Conservation (phyloP, 2,888 invertebrate species). For the Steinernema hermaphroditum region DNA sequence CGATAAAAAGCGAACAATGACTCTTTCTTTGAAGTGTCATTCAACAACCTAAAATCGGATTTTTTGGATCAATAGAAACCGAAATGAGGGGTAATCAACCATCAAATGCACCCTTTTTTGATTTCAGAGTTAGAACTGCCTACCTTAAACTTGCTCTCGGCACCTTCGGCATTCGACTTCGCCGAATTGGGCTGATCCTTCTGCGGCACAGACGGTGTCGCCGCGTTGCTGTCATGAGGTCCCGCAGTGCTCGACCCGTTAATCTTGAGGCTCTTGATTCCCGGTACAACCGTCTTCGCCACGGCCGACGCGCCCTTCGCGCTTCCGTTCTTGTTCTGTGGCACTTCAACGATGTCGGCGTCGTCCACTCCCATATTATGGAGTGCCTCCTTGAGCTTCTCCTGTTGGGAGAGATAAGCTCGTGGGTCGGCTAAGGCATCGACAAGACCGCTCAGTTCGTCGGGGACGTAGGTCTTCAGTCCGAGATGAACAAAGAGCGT, state of each 20-base stretch:
- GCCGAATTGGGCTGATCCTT: slow-evolving; percentile 11
- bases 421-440: slow-evolving; percentile 93
- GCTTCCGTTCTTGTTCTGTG: slow-evolving; percentile 27
- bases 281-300: too few relatives aligned
- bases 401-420: slow-evolving; percentile 72
- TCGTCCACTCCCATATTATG: slow-evolving; percentile 66
- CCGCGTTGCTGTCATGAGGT: slow-evolving; percentile 16
- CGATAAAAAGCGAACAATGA: too few relatives aligned
- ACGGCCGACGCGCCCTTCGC: background rate
- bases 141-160: slow-evolving; percentile 15
- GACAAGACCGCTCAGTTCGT: slow-evolving; percentile 95
- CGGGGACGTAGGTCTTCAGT: slow-evolving; percentile 96
- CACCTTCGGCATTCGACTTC: background rate
- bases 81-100: too few relatives aligned
- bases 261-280: slow-evolving; percentile 16
- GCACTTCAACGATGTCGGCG: slow-evolving; percentile 55
- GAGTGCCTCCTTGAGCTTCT: slow-evolving; percentile 62
- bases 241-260: slow-evolving; percentile 27
- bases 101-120: too few relatives aligned
- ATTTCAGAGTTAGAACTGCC: too few relatives aligned
- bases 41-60: too few relatives aligned
- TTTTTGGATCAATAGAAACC: too few relatives aligned
- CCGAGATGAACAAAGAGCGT: slow-evolving; percentile 99
- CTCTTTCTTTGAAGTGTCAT: too few relatives aligned
- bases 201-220: background rate